Evolutionary conservation across 2,888 invertebrate species (phyloP).

Genomic region (Drosophila atroscutellata): DNA sequence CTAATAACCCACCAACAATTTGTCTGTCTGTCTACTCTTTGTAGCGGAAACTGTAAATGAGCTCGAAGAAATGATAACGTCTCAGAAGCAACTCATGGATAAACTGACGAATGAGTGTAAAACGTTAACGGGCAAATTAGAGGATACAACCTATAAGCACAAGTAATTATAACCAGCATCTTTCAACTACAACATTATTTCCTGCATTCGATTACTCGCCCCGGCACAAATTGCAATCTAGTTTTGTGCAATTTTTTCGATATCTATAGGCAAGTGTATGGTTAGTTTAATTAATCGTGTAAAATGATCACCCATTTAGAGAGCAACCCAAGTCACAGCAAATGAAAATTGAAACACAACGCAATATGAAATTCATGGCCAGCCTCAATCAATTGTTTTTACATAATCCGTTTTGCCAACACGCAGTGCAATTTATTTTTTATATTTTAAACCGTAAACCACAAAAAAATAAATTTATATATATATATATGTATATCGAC

Average conservation of each 20-base stretch:
- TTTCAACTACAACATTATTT: background rate
- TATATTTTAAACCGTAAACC: constrained; percentile 41
- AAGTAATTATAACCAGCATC: constrained; percentile 87
- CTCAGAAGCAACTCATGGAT: constrained; percentile 96
- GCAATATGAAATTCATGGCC: constrained; percentile 72
- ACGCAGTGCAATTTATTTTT: constrained; percentile 51
- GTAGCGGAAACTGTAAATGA: constrained; percentile 95
- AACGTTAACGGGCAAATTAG: constrained; percentile 94
- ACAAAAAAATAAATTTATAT: constrained; percentile 18
- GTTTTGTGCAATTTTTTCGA: background rate
- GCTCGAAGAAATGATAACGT: constrained; percentile 95
- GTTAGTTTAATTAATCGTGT: background rate
- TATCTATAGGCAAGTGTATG: background rate
- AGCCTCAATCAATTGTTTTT: constrained; percentile 34
- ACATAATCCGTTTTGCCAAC: constrained; percentile 25
- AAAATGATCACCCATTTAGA: background rate
- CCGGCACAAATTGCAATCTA: constrained; percentile 28
- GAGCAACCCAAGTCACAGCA: constrained; percentile 4
- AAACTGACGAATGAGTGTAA: constrained; percentile 95
- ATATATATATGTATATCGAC: background rate
- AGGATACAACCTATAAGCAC: constrained; percentile 94
- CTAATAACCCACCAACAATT: constrained; percentile 40
- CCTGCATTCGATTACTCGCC: background rate
- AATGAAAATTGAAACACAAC: constrained; percentile 39
- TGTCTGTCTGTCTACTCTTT: constrained; percentile 84